Percentiles rank a stretch among this genome's conserved stretches.
These are phyloP conservation scores for Lepisosteus oculatus DNA, from an alignment of 2,113 vertebrate species.

Conservation along the genomic window DNA sequence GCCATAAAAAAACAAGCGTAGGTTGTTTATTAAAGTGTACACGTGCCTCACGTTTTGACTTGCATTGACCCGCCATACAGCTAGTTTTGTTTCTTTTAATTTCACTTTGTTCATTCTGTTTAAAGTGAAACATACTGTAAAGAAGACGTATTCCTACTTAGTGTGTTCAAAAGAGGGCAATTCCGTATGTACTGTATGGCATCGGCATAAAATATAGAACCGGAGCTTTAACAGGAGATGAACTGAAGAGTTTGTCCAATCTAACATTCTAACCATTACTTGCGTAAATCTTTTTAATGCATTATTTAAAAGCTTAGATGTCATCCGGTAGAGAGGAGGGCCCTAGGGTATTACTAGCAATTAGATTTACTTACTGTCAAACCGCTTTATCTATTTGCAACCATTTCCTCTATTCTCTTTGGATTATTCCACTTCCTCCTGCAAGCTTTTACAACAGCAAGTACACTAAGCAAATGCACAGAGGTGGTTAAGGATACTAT, in stretches of 20 bases:
- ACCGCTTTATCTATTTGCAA: conserved; percentile 23
- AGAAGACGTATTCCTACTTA: too few species aligned
- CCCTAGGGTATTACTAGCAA: conserved; percentile 22
- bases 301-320: conserved; percentile 37
- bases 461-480: conserved; percentile 15
- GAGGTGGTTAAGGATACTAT: background rate
- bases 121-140: too few species aligned
- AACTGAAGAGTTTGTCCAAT: background rate
- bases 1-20: background rate
- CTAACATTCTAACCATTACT: conserved; percentile 16
- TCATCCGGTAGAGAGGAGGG: conserved; percentile 25
- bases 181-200: too few species aligned
- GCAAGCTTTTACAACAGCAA: conserved; percentile 23
- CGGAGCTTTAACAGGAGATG: background rate
- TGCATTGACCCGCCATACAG: background rate
- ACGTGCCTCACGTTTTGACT: background rate
- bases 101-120: too few species aligned
- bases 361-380: conserved; percentile 36
- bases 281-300: conserved; percentile 24
- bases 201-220: background rate
- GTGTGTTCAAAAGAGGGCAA: too few species aligned
- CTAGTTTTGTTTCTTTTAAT: too few species aligned
- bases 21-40: background rate
- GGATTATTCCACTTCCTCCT: conserved; percentile 30
- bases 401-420: conserved; percentile 30